phyloP scores from a whole-genome alignment of 2,797 vertebrate species.

The Phalloptychus januarius region DNA sequence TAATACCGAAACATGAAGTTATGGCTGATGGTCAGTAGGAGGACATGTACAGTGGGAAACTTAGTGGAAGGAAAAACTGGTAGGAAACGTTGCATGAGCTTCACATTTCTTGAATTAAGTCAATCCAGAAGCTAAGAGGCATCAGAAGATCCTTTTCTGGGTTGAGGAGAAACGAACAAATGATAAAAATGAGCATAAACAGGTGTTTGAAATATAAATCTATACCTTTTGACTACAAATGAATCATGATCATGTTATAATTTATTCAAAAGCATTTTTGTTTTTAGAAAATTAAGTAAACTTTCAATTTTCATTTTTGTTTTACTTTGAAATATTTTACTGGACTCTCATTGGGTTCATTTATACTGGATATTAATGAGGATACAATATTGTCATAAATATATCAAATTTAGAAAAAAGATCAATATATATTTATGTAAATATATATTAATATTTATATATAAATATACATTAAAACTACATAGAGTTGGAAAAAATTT shows the following conservation, averaged over 20 bases:
- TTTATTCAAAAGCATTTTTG: not conserved
- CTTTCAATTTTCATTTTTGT: not conserved
- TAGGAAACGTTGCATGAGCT: not conserved
- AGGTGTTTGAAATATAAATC: not conserved
- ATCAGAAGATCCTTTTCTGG: not conserved
- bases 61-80: constrained; percentile 2
- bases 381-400: too few species aligned
- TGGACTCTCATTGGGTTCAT: not conserved
- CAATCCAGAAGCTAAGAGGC: not conserved
- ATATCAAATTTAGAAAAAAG: too few species aligned
- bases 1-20: not conserved
- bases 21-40: not conserved
- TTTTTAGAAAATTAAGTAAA: not conserved
- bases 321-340: not conserved
- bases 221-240: not conserved
- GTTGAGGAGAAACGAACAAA: too few species aligned
- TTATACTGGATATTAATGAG: too few species aligned
- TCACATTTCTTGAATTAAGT: not conserved
- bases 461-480: too few species aligned
- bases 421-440: too few species aligned
- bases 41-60: not conserved
- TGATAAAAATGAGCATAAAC: not conserved
- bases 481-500: too few species aligned
- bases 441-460: too few species aligned
- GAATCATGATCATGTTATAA: not conserved